Evolutionary conservation across 2,888 invertebrate genomes (phyloP).

Genomic region (Aelia acuminata): DNA sequence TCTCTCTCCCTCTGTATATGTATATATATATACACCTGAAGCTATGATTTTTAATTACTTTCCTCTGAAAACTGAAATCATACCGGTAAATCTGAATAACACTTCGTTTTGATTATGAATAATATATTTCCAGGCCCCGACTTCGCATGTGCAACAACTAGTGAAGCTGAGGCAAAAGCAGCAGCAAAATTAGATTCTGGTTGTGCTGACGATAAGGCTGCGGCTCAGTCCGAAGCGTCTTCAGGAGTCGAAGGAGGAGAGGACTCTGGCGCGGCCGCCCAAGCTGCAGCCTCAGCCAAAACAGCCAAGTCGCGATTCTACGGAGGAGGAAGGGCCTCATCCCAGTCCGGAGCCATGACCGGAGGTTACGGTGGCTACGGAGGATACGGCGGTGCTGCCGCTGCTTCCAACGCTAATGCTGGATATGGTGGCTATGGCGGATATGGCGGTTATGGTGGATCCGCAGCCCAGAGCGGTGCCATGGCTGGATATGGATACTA

Average conservation of each 20-base stretch:
- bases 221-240: neutral
- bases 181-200: neutral
- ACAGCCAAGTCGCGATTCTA: neutral
- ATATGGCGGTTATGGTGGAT: neutral
- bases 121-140: neutral
- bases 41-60: too few species aligned
- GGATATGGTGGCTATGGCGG: neutral
- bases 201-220: neutral
- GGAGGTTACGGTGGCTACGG: neutral
- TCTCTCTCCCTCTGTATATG: too few species aligned
- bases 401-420: neutral
- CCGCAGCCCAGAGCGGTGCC: neutral
- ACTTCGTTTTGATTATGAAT: neutral
- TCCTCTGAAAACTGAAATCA: too few species aligned
- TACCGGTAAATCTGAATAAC: too few species aligned
- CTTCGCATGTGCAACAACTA: neutral
- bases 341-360: neutral
- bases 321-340: neutral
- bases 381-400: neutral
- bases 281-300: neutral
- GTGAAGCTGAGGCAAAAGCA: neutral
- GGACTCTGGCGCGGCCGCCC: neutral
- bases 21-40: too few species aligned
- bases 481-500: too few species aligned
- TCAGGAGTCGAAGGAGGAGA: neutral